Conservation (phyloP, 1,140 invertebrate species). For the Agraylea sexmaculata region DNA sequence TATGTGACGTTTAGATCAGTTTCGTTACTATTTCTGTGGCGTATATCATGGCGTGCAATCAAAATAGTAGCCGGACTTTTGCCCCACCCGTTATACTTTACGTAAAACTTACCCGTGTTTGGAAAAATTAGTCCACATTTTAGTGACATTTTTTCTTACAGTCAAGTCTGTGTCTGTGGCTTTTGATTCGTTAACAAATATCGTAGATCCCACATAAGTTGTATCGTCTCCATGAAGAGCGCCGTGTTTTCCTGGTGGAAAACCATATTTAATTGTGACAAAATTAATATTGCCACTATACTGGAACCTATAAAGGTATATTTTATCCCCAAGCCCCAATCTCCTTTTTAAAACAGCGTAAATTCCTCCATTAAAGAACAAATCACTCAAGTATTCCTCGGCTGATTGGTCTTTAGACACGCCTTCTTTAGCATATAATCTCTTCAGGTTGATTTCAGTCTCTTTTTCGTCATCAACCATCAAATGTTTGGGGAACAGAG, state of each 20-base stretch:
- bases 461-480: background rate
- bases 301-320: slow-evolving; percentile 33
- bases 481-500: background rate
- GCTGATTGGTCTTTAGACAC: slow-evolving; percentile 3
- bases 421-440: slow-evolving; percentile 2
- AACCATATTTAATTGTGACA: slow-evolving; percentile 26
- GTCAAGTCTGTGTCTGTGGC: background rate
- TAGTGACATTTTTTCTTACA: too few species aligned
- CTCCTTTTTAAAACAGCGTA: background rate
- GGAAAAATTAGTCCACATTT: slow-evolving; percentile 32
- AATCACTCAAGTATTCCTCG: background rate
- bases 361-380: background rate
- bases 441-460: background rate
- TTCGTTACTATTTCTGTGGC: too few species aligned
- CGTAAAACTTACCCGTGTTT: slow-evolving; percentile 19
- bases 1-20: too few species aligned
- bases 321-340: slow-evolving; percentile 22
- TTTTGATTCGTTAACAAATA: slow-evolving; percentile 12
- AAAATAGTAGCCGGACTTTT: too few species aligned
- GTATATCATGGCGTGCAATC: too few species aligned
- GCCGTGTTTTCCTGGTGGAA: slow-evolving; percentile 25
- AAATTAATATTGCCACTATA: slow-evolving; percentile 34
- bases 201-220: slow-evolving; percentile 27
- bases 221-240: slow-evolving; percentile 34
- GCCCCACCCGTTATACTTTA: too few species aligned